Percentiles rank a stretch among this genome's conserved stretches.
phyloP scores from a whole-genome alignment of 2,797 vertebrate species.

The Todus mexicanus region DNA sequence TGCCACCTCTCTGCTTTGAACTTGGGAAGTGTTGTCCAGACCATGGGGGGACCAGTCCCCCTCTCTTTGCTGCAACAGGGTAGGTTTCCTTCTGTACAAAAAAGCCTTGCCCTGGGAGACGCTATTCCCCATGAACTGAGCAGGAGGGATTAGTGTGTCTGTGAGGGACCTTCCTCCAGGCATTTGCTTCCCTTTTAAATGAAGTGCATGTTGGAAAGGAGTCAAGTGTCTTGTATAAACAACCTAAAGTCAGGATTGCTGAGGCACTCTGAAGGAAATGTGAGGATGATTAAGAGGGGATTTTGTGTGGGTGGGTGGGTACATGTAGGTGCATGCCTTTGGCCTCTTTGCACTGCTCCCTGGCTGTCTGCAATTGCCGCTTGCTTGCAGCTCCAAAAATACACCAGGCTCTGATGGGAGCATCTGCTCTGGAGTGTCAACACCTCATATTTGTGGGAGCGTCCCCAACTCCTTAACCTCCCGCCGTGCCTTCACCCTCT shows the following conservation, averaged over 20 bases:
- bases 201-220: not conserved
- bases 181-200: not conserved
- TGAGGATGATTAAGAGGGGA: not conserved
- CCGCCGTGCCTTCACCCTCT: rapidly evolving
- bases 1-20: not conserved
- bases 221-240: not conserved
- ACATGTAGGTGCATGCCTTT: not conserved
- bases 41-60: not conserved
- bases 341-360: not conserved
- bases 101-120: not conserved
- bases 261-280: not conserved
- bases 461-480: not conserved
- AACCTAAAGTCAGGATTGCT: not conserved
- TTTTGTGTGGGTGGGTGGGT: not conserved
- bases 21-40: not conserved
- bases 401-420: not conserved
- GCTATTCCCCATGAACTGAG: not conserved
- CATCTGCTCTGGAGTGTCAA: not conserved
- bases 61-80: not conserved
- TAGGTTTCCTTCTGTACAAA: not conserved
- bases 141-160: not conserved
- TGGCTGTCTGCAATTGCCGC: not conserved
- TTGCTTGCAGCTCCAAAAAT: not conserved
- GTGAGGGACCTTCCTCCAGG: not conserved
- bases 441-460: rapidly evolving